Evolutionary conservation across 2,113 vertebrate species (phyloP).

Genomic region (Nycticorax nycticorax): DNA sequence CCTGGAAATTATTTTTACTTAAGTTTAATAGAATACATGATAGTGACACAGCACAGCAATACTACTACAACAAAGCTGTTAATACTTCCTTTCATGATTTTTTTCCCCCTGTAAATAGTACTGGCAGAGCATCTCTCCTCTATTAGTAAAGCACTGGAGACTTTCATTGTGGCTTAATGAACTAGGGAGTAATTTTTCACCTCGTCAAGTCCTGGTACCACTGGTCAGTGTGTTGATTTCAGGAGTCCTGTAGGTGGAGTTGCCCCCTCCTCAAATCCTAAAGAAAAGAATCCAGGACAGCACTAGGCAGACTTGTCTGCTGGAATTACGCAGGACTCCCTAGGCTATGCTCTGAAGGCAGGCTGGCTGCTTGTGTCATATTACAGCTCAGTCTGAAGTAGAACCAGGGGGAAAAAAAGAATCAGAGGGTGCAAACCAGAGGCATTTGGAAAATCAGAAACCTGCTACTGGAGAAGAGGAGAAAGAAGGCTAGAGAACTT

Average conservation of each 20-base stretch:
- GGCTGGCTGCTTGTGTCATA: neutral
- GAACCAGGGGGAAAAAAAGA: neutral
- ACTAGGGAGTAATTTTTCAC: neutral
- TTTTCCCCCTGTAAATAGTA: rapidly evolving
- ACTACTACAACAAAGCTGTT: neutral
- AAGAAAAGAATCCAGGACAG: neutral
- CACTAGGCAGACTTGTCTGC: neutral
- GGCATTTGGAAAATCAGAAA: neutral
- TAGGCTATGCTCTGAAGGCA: neutral
- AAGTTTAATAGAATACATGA: neutral
- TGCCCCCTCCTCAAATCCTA: neutral
- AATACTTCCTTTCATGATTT: neutral
- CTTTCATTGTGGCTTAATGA: neutral
- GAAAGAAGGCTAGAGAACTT: neutral
- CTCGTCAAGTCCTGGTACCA: neutral
- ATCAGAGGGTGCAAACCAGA: neutral
- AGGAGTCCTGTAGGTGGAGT: neutral
- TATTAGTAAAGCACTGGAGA: neutral
- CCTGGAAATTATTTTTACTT: neutral
- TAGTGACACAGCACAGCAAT: neutral
- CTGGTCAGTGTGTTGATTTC: neutral
- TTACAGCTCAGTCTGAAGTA: neutral
- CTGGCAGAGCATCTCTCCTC: neutral
- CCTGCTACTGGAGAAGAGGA: neutral
- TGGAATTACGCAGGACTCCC: neutral